These are phyloP conservation scores for Campylorhamphus procurvoides DNA, from an alignment of 2,113 vertebrate species.

Conservation along the genomic window DNA sequence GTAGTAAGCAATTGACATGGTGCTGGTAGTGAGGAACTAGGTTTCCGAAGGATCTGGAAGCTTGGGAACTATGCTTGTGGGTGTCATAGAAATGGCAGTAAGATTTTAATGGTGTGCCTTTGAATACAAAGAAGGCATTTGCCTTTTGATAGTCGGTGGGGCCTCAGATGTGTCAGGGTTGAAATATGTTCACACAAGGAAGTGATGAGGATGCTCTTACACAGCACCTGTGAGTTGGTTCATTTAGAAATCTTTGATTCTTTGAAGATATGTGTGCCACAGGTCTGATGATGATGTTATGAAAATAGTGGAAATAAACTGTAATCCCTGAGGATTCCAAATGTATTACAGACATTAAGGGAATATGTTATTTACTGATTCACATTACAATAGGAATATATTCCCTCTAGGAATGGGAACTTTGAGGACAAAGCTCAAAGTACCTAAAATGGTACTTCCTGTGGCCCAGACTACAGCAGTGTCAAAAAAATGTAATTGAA, in stretches of 20 bases:
- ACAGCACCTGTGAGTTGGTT: neutral
- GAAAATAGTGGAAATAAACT: neutral
- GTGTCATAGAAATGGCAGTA: neutral
- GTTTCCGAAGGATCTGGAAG: neutral
- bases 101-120: neutral
- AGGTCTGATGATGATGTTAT: neutral
- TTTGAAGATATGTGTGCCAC: neutral
- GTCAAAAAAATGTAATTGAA: neutral
- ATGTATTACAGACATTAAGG: neutral
- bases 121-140: neutral
- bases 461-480: neutral
- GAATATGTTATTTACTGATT: neutral
- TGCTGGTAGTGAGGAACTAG: neutral
- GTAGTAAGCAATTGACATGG: neutral
- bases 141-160: neutral
- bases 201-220: neutral
- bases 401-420: neutral
- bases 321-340: neutral
- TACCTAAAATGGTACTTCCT: neutral
- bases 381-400: neutral
- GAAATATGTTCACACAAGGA: neutral
- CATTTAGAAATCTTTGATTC: neutral
- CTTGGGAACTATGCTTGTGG: neutral
- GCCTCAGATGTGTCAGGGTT: rapidly evolving
- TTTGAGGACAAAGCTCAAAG: neutral